Base-by-base conservation (phyloP, 2,888 invertebrate genomes). In the Nymphalis urticae region DNA sequence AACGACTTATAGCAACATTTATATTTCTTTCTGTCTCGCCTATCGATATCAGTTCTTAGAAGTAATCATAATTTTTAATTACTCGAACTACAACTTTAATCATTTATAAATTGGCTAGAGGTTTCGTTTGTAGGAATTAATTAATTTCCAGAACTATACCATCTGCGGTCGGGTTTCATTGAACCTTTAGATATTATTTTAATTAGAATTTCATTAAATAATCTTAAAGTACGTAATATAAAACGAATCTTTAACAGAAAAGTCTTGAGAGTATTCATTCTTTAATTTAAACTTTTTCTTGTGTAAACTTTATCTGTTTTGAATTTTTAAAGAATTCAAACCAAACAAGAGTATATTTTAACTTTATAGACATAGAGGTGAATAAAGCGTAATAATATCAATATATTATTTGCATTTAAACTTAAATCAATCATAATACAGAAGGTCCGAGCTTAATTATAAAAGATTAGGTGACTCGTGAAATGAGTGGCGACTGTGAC, bases 61-160 rank as follows among this genome's bases (percentile, higher is more conserved):
- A 56, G n/a, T 56, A 36, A 36, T 56, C 56, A 36, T 9, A 5
- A 16, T 53, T 58, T 42, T 58, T 58, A 42, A 58, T 58, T 42
- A 42, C 58, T 56, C 58, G 42, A 36, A 3, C 42, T 19, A 42
- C 19, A 58, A 58, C 42, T 58, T 58, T 58, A 58, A 58, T 58
- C 58, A 58, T 58, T 58, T 58, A 66, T 62, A 50, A 48, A 66
- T 66, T 56, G 48, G 36, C 17, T 8, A 27, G 61, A 62, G 54
- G 62, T 66, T 56, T 27, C 54, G 16, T 61, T 66, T 50, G 62
- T 56, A 56, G 66, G 56, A 66, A 53, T 51, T 54, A 66, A 66
- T 66, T 54, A 66, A 62, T 62, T 48, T 42, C 21, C 8, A 32
- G 21, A 56, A 66, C 62, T 62, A 56, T 36, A 59, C 53, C 60